A percentile compares a stretch with the other conserved stretches of the same genome.
These are phyloP conservation scores for Hippopotamyrus pictus DNA, from an alignment of 2,797 vertebrate genomes.

Conservation along the genomic window DNA sequence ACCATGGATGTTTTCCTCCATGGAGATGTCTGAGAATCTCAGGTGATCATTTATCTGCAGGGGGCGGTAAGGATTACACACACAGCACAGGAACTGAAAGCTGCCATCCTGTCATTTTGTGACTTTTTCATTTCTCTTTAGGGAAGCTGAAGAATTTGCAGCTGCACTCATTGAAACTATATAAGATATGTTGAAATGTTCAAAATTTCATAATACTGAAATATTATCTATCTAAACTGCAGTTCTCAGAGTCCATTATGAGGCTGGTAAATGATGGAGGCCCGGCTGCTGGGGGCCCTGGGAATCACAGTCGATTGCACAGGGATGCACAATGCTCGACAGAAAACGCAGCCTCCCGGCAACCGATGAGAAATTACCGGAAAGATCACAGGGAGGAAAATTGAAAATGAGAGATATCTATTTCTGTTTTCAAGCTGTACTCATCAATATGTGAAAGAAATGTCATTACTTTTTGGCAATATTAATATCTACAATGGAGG, in stretches of 20 bases:
- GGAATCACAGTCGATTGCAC: background rate
- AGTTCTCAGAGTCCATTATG: background rate
- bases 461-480: background rate
- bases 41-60: background rate
- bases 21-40: background rate
- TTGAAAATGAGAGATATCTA: background rate
- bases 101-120: background rate
- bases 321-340: background rate
- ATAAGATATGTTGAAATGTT: background rate
- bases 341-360: background rate
- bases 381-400: background rate
- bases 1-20: background rate
- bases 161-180: background rate
- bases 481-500: background rate
- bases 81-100: background rate
- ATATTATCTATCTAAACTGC: background rate
- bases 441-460: background rate
- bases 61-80: background rate
- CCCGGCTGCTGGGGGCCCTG: background rate
- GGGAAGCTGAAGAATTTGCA: slow-evolving; percentile 6
- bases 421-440: background rate
- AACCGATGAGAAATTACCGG: background rate
- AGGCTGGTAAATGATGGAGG: background rate
- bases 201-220: background rate
- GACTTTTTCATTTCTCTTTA: background rate